A percentile compares a stretch with the other conserved stretches of the same genome.
phyloP scores from a whole-genome alignment of 2,113 vertebrate genomes.

The Kryptolebias marmoratus region DNA sequence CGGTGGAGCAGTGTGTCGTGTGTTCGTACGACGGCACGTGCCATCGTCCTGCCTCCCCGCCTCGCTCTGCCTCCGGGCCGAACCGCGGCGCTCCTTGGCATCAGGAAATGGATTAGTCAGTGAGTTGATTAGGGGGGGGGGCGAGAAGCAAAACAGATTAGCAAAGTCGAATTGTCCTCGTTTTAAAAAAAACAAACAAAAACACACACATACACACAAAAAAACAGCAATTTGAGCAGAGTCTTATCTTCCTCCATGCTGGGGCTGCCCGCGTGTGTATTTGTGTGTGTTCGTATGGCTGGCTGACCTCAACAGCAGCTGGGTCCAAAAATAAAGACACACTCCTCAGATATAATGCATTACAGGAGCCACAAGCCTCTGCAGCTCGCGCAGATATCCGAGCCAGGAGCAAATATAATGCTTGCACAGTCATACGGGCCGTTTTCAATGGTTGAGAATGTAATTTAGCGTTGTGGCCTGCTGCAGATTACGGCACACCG shows the following conservation, averaged over 20 bases:
- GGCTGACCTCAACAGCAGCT: constrained; percentile 58
- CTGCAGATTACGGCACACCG: constrained; percentile 34
- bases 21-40: constrained; percentile 44
- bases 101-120: constrained; percentile 70
- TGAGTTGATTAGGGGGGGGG: constrained; percentile 67
- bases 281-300: constrained; percentile 40
- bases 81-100: constrained; percentile 49
- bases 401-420: constrained; percentile 30
- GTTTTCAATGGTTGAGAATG: constrained; percentile 38
- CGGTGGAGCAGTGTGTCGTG: constrained; percentile 16
- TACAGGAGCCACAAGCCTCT: constrained; percentile 31
- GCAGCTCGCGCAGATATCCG: constrained; percentile 37
- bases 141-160: constrained; percentile 63
- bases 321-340: constrained; percentile 56
- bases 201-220: background rate
- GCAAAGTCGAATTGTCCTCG: constrained; percentile 59
- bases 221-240: constrained; percentile 64
- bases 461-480: constrained; percentile 33
- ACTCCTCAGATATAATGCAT: constrained; percentile 25
- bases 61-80: constrained; percentile 41
- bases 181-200: constrained; percentile 39
- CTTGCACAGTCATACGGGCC: constrained; percentile 5
- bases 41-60: constrained; percentile 48
- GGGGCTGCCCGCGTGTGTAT: constrained; percentile 32
- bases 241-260: constrained; percentile 54